phyloP scores from a whole-genome alignment of 2,797 vertebrate species.

The Chelmon rostratus region DNA sequence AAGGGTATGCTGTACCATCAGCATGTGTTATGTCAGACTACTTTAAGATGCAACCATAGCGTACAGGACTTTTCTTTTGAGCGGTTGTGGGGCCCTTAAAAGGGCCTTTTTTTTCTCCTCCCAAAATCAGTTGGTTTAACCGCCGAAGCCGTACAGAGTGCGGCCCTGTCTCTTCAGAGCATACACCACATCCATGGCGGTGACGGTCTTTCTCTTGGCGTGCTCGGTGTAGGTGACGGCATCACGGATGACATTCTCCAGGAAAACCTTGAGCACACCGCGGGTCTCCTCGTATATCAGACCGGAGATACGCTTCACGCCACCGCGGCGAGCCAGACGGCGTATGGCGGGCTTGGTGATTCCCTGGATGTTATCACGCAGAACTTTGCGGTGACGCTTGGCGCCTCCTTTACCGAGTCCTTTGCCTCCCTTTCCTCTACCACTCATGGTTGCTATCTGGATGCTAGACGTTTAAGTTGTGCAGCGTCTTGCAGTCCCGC shows the following conservation, averaged over 20 bases:
- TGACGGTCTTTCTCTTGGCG: no score
- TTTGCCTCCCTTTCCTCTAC: no score
- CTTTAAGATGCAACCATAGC: no score
- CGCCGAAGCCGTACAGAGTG: not conserved
- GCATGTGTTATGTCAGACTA: no score
- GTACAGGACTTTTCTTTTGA: no score
- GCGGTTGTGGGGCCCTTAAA: no score
- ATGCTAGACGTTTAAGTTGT: no score
- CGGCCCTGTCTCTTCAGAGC: not conserved
- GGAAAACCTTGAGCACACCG: not conserved
- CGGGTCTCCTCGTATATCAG: not conserved
- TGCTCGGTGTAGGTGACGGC: not conserved
- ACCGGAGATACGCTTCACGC: not conserved
- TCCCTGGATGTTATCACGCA: not conserved
- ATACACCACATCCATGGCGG: constrained; percentile 16
- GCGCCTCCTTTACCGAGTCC: no score
- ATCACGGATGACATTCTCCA: not conserved
- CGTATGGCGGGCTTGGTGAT: not conserved
- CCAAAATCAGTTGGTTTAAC: no score
- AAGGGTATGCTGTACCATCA: no score
- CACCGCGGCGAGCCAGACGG: not conserved
- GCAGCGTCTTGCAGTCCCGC: no score
- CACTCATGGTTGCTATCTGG: no score
- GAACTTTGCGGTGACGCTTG: not conserved
- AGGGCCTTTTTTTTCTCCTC: not conserved